Evolutionary conservation across 1,140 invertebrate genomes (phyloP), one percentile per base, ranked within the genome.

Genomic region (Augochlora pura): DNA sequence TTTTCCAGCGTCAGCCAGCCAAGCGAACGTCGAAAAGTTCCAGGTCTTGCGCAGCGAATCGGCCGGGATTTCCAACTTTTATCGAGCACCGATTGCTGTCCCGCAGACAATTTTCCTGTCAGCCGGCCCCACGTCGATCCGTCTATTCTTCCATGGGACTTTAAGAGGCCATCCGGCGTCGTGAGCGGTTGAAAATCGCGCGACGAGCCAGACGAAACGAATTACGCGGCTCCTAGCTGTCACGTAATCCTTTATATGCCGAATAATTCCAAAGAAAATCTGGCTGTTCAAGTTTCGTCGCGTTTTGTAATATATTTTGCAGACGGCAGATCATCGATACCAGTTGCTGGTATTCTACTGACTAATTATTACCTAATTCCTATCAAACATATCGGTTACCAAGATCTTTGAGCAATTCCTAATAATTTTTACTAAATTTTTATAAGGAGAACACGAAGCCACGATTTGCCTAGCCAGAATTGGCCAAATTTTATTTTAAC

Each of bases 51-150:
- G 66, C 77, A 67, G 65, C 83, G 84, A 82, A 84, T 85, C 79
- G 80, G 82, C 65, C 60, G 80, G 84, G 85, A 86, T 86, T 86
- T 86, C 84, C 10, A 86, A 86, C 81, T 86, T 86, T 86, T 86
- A 86, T 86, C 84, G 81, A 79, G 77, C 84, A 65, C 57, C 75
- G 85, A 86, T 86, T 86, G 84, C 77, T 83, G 84, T 72, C 84
- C 79, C 84, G 65, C 69, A 63, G 72, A 86, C 81, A 80, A 65
- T 82, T 85, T 82, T 85, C 70, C 76, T 73, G 57, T 60, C 71
- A 49, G 71, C 59, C 62, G 25, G 59, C 68, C 77, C 57, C 32
- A n/a, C 39, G 39, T 10, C 60, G 64, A 82, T 73, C 76, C 75
- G 74, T 72, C 71, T 71, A 79, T 79, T 85, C 68, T 59, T 64